Conservation (phyloP, 1,140 invertebrate genomes). For the Geopemphigus sp. region DNA sequence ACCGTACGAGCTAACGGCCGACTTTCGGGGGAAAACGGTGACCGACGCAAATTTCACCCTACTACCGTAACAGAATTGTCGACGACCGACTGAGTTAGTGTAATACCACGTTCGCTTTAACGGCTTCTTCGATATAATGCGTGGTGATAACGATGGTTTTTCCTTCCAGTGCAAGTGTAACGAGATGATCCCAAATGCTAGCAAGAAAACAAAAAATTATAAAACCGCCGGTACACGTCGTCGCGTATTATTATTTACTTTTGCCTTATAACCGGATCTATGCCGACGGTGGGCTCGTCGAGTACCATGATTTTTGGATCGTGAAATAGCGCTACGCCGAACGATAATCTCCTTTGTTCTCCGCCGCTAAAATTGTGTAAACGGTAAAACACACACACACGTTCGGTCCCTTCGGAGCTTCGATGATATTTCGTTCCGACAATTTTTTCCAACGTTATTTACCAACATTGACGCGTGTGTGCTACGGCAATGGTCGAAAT, state of each 20-base stretch:
- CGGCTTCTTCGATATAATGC: slow-evolving; percentile 91
- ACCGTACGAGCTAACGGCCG: too few species aligned
- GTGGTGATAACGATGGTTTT: slow-evolving; percentile 85
- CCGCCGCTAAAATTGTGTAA: slow-evolving; percentile 70
- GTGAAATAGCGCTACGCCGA: slow-evolving; percentile 82
- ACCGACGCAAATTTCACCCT: too few species aligned
- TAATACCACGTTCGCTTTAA: slow-evolving; percentile 74
- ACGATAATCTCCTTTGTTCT: slow-evolving; percentile 80
- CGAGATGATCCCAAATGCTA: slow-evolving; percentile 88
- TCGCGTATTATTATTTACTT: slow-evolving; percentile 10
- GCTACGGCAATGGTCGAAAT: too few species aligned
- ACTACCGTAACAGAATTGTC: too few species aligned
- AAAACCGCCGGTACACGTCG: not conserved
- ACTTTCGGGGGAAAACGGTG: too few species aligned
- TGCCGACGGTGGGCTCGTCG: slow-evolving; percentile 89
- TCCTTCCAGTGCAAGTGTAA: slow-evolving; percentile 67
- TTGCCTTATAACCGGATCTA: slow-evolving; percentile 78
- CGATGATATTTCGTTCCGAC: too few species aligned
- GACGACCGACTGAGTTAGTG: slow-evolving; percentile 50
- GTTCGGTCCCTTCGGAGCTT: too few species aligned
- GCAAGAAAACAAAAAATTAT: slow-evolving; percentile 54
- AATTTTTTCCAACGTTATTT: too few species aligned
- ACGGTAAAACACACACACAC: not conserved
- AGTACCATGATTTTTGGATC: slow-evolving; percentile 83
- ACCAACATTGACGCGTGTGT: too few species aligned